phyloP scores from a whole-genome alignment of 2,888 invertebrate species.

The Lepeophtheirus nordmannii region DNA sequence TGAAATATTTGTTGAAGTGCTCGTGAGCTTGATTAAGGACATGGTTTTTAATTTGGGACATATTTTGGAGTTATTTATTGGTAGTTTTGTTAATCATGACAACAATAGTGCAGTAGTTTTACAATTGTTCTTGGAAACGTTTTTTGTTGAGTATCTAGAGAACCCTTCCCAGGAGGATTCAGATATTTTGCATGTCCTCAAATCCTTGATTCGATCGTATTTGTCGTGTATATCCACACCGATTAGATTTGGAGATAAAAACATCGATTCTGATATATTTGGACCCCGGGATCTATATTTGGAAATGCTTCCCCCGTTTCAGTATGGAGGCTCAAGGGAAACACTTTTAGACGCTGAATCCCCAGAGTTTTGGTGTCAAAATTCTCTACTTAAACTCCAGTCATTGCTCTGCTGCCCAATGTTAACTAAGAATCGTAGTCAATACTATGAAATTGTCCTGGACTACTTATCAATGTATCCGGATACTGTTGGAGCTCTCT shows the following conservation, averaged over 20 bases:
- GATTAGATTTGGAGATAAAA: slow-evolving; percentile 12
- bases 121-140: slow-evolving; percentile 23
- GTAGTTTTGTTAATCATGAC: not conserved
- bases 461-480: slow-evolving; percentile 1
- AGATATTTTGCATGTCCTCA: not conserved
- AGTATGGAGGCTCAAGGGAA: slow-evolving; percentile 11
- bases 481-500: not conserved
- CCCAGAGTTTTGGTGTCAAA: slow-evolving; percentile 22
- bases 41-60: not conserved
- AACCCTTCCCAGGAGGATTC: not conserved
- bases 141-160: slow-evolving; percentile 13
- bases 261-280: slow-evolving; percentile 16
- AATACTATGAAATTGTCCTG: not conserved
- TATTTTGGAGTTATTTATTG: slow-evolving; percentile 3
- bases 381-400: slow-evolving; percentile 18
- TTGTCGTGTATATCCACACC: slow-evolving; percentile 2
- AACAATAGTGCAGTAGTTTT: slow-evolving; percentile 13
- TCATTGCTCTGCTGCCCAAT: slow-evolving; percentile 6
- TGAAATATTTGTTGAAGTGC: slow-evolving; percentile 8
- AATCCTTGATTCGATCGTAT: slow-evolving; percentile 9
- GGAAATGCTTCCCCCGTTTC: slow-evolving; percentile 13
- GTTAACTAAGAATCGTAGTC: not conserved
- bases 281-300: not conserved
- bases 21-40: slow-evolving; percentile 15
- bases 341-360: slow-evolving; percentile 11